These are phyloP conservation scores for Falcunculus frontatus DNA, from an alignment of 2,113 vertebrate genomes.

Conservation along the genomic window DNA sequence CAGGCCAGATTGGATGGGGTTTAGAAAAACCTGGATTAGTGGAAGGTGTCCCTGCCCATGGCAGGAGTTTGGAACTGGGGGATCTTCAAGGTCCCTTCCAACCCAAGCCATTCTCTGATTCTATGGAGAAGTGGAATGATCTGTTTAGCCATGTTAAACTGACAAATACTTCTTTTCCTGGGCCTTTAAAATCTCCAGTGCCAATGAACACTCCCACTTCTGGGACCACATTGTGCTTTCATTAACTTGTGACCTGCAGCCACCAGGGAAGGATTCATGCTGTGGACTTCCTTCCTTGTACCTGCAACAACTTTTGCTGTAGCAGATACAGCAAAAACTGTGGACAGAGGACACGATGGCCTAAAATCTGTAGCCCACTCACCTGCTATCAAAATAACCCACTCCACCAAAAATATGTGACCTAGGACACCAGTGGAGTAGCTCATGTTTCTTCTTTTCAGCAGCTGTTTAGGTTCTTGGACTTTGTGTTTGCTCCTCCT, in stretches of 20 bases:
- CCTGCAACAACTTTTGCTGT: not conserved
- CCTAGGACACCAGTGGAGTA: not conserved
- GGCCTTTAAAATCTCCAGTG: not conserved
- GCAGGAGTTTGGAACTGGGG: not conserved
- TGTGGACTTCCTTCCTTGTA: not conserved
- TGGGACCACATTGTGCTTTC: not conserved
- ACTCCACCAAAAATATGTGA: not conserved
- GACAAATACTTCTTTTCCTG: not conserved
- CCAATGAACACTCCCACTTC: not conserved
- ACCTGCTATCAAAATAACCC: not conserved
- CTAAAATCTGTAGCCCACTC: not conserved
- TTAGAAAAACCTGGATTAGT: not conserved
- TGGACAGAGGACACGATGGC: accelerated
- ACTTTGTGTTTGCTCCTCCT: not conserved
- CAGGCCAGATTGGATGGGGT: not conserved
- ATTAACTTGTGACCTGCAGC: not conserved
- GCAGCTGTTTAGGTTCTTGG: not conserved
- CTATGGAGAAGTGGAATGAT: not conserved
- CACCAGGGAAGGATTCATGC: not conserved
- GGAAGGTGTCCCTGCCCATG: not conserved
- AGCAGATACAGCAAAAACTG: no score
- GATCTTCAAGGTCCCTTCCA: not conserved
- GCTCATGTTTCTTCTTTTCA: not conserved
- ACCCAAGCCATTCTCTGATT: not conserved
- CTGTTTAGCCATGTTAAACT: not conserved